Evolutionary conservation across 1,140 invertebrate genomes (phyloP), one percentile per base, ranked within the genome.

Genomic region (Papilio glaucus): DNA sequence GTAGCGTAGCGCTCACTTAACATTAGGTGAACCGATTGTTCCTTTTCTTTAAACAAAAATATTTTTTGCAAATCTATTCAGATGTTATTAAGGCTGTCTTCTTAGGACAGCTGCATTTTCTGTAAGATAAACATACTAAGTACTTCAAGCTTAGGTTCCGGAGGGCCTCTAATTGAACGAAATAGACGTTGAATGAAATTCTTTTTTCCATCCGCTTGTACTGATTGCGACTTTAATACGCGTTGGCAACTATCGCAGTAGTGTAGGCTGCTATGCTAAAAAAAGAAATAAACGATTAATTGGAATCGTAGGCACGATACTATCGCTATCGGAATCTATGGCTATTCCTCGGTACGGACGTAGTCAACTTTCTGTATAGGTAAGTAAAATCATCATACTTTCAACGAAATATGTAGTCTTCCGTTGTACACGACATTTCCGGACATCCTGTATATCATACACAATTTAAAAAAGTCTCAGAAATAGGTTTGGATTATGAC

Each of bases 171-270:
- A 5, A 73, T 41, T 18, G 76, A 73, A 26, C 72, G 77, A 79
- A 85, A 79, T 42, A 83, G 74, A 74, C 80, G 71, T 18, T 78
- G 77, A 75, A 85, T 72, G 74, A 84, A 70, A 81, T 80, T 79
- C 24, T 78, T 38, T 77, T 85, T 83, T 65, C 80, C 79, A 24
- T 85, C 82, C 41, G 74, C 63, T 70, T 82, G 79, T 9, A 80
- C 67, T 5, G 83, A 79, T 21, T 84, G 82, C 5, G 84, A 81
- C n/a, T 75, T 76, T 0, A 73, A 79, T 5, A 72, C 49, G 42
- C 49, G 73, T 37, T 81, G 13, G 72, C 75, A 72, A 29, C 77
- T 82, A 49, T 81, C 77, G 73, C 76, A 77, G 26, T 78, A 71
- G 38, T 83, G 80, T 9, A 74, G 29, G 42, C 75, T 26, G 53